Evolutionary conservation across 2,888 invertebrate genomes (phyloP), one percentile per base, ranked within the genome.

Genomic region (Epirrita christyi): DNA sequence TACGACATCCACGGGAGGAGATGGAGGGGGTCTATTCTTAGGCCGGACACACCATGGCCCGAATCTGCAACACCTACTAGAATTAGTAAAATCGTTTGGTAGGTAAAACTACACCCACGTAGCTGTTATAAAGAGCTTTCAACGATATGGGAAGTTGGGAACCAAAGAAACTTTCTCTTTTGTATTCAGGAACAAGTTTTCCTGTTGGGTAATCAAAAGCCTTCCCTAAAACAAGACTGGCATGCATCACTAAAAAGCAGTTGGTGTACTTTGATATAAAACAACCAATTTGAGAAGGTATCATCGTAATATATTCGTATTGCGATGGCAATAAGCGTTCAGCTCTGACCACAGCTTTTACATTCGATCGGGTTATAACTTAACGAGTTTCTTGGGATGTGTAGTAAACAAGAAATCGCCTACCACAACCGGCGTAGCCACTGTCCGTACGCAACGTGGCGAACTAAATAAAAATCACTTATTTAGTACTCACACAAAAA

Each of bases 401-500:
- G 85, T 86, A 57, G 63, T 64, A 87, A 87, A 86, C 86, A 86
- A 84, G 85, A 84, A 83, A 79, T 73, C 76, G 75, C 66, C 70
- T 70, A 68, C 61, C 86, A 90, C 78, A 88, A 83, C 83, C 88
- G 88, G 88, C 80, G 75, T 75, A 81, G 87, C 89, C 90, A 86
- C 87, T 69, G 85, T 67, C 79, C 83, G 80, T 60, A 63, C 53
- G 78, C 83, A 77, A 88, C 90, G 91, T 89, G 89, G 89, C 88
- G 69, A 65, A 71, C 76, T 21, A 21, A 21, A 72, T n/a, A 15
- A 29, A 44, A 49, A 51, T 38, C 27, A 43, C 28, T 42, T 32
- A 15, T 61, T 56, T 57, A 57, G n/a, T n/a, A n/a, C n/a, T n/a
- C n/a, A 66, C 44, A 59, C 57, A 48, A 43, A 43, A 29, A 55